Conservation (phyloP, 2,888 invertebrate species). For the Temnothorax unifasciatus region DNA sequence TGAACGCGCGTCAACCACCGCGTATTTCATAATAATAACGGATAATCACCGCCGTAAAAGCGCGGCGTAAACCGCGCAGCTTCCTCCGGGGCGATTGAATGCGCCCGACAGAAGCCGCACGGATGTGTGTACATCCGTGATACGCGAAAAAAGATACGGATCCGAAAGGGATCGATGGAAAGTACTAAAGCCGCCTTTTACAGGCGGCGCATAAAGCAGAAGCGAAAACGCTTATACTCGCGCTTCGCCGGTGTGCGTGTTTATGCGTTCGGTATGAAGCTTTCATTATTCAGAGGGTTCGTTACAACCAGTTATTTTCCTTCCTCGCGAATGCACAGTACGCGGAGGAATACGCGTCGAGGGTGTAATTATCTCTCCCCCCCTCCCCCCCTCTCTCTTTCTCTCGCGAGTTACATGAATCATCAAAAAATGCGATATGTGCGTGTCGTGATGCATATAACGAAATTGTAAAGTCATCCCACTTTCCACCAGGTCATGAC, state of each 20-base stretch:
- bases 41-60: constrained; percentile 23
- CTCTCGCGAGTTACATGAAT: constrained; percentile 75
- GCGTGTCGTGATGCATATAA: constrained; percentile 45
- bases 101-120: constrained; percentile 35
- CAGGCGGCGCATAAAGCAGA: constrained; percentile 68
- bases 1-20: not conserved
- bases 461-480: constrained; percentile 46
- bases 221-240: constrained; percentile 67
- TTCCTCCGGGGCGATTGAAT: constrained; percentile 42
- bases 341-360: constrained; percentile 34
- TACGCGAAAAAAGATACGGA: constrained; percentile 62
- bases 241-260: constrained; percentile 65
- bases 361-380: constrained; percentile 81
- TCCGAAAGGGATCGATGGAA: constrained; percentile 69
- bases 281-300: constrained; percentile 70
- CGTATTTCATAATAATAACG: constrained; percentile 16
- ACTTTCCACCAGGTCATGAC: constrained; percentile 32
- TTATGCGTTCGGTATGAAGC: constrained; percentile 71
- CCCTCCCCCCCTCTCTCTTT: constrained; percentile 77
- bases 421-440: constrained; percentile 47
- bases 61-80: constrained; percentile 14
- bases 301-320: constrained; percentile 69
- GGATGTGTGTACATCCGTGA: constrained; percentile 19
- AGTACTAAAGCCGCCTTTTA: constrained; percentile 69
- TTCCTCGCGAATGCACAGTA: constrained; percentile 49